Base-by-base conservation (phyloP, 2,888 invertebrate species). In the Eucriotettix oculatus region DNA sequence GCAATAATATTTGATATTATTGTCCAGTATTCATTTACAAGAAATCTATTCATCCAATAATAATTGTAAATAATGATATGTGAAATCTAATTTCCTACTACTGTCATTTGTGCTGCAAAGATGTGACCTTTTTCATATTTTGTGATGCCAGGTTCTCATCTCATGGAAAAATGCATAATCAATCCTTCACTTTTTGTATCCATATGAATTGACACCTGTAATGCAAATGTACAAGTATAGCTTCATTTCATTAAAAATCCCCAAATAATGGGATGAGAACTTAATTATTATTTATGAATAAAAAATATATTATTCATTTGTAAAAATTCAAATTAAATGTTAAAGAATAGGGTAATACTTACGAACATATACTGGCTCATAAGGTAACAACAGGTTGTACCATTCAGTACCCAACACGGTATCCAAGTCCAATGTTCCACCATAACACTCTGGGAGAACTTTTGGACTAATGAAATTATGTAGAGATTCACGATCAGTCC, bases 281-380 rank as follows among this genome's bases (percentile, higher is more conserved):
- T 52, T 59, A 60, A 52, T 61, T 61, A 54, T 60, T 54, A 16
- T 87, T 84, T 70, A 85, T 84, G 12, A 83, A 82, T 82, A 77
- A 58, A 79, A 59, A 64, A 70, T 69, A 67, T 65, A 65, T 62
- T 62, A 60, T 43, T 62, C 16, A 16, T 55, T 29, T 29, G 29
- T 29, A 29, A n/a, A n/a, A n/a, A n/a, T n/a, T n/a, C n/a, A n/a
- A n/a, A n/a, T n/a, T n/a, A n/a, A 29, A 29, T 29, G 29, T 29
- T 29, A 29, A 29, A 29, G 7, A 2, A 40, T 58, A 56, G 1
- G 17, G 7, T n/a, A 12, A n/a, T 16, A 66, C 69, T 75, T 71
- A 87, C 87, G 86, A 65, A 77, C 78, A 69, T 84, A 90, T 72
- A 90, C 89, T 58, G 79, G 73, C 68, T 90, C 88, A 69, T 86